Evolutionary conservation across 2,113 vertebrate species (phyloP), one percentile per base, ranked within the genome.

Genomic region (Brachypteracias leptosomus): DNA sequence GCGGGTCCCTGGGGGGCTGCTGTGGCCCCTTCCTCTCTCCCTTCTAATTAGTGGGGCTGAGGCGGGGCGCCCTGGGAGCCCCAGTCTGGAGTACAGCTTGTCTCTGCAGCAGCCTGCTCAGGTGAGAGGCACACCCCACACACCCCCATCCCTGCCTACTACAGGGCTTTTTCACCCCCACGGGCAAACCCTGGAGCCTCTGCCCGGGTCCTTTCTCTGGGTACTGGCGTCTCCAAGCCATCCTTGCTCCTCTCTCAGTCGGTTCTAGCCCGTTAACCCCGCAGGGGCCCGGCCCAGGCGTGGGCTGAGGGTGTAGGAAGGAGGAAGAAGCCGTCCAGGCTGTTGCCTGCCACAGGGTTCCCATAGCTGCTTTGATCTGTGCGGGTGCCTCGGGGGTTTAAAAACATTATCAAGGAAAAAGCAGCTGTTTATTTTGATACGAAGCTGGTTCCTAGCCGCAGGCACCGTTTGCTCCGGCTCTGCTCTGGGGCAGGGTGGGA

Each of bases 321-420:
- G 49, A n/a, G 2, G 17, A 28, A 71, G 73, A 22, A 9, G 58
- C 59, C 52, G 2, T 20, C 15, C 5, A 6, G 57, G 61, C 67
- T 79, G 71, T 29, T 63, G 59, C 36, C 19, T 59, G 36, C 44
- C 20, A 0, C 36, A 9, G 2, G 11, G 29, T 57, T 91, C 73
- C 58, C 87, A 54, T 55, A 54, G 29, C 42, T 4, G 5, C 92
- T 96, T 96, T 95, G 86, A 96, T 97, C 79, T 52, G 55, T 20
- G 51, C 5, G 46, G 46, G 74, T 65, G 90, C 35, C 57, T 15
- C 11, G 16, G 35, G 6, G 7, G 13, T 49, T 51, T 33, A 42
- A 80, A 66, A 35, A 33, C 24, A 14, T 54, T 46, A 63, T 75
- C 33, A 26, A 42, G 51, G 20, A 4, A 16, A 47, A 66, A 44